Evolutionary conservation across 2,113 vertebrate species (phyloP).

Genomic region (Mesoclemmys tuberculata): DNA sequence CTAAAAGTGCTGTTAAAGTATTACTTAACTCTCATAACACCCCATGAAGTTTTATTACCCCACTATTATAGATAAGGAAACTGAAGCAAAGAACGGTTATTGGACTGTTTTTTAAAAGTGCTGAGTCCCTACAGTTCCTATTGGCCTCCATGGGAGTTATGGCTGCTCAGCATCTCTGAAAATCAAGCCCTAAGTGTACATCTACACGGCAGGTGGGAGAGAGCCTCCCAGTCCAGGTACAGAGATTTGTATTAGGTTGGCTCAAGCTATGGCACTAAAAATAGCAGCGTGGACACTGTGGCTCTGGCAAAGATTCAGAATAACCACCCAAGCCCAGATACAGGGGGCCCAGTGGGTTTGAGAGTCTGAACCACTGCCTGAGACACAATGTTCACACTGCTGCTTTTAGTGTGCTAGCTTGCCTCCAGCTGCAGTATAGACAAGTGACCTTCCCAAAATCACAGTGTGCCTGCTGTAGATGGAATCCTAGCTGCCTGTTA

Average conservation of each 20-base stretch:
- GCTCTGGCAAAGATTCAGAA: background rate
- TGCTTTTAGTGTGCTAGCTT: background rate
- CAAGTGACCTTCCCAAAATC: background rate
- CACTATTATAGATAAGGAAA: background rate
- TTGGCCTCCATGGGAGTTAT: background rate
- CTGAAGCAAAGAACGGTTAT: background rate
- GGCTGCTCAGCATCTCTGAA: background rate
- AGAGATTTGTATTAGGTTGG: background rate
- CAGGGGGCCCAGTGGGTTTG: background rate
- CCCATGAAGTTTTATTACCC: fast-evolving
- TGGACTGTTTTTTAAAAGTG: background rate
- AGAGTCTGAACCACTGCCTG: background rate
- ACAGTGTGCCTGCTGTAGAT: background rate
- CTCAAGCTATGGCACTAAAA: background rate
- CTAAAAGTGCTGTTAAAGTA: background rate
- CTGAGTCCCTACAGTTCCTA: background rate
- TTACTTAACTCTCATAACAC: background rate
- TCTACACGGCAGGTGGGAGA: background rate
- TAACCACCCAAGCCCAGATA: background rate
- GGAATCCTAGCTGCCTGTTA: background rate
- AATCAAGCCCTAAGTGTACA: background rate
- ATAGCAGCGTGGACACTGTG: background rate
- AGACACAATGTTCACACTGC: background rate
- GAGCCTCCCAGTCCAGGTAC: background rate
- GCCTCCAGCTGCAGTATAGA: background rate